A percentile compares a stretch with the other conserved stretches of the same genome.
These are phyloP conservation scores for Philhelius pedissequus DNA, from an alignment of 2,888 invertebrate genomes.

Conservation along the genomic window DNA sequence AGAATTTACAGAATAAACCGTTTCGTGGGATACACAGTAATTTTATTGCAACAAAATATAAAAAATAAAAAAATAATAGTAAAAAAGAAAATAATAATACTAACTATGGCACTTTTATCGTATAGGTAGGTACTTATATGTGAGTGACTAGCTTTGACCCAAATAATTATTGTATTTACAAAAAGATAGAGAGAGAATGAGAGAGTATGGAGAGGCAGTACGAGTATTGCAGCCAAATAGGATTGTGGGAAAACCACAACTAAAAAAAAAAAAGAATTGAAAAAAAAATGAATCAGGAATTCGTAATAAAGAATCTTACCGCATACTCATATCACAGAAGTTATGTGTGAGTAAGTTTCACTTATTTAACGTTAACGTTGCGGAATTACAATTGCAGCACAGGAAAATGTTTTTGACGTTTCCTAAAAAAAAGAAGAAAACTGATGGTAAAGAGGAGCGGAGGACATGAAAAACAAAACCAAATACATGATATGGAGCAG, in stretches of 20 bases:
- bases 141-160: slow-evolving; percentile 78
- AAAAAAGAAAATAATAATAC: slow-evolving; percentile 21
- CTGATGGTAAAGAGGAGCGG: neutral
- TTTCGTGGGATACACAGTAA: slow-evolving; percentile 50
- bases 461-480: slow-evolving; percentile 18
- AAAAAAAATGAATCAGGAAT: slow-evolving; percentile 11
- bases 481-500: slow-evolving; percentile 24
- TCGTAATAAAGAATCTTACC: slow-evolving; percentile 40
- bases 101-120: slow-evolving; percentile 51
- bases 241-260: slow-evolving; percentile 6
- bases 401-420: slow-evolving; percentile 50
- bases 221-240: slow-evolving; percentile 5
- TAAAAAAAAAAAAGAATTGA: neutral
- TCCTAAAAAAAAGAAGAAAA: neutral
- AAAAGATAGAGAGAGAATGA: slow-evolving; percentile 63
- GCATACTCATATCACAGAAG: slow-evolving; percentile 31
- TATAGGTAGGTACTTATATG: slow-evolving; percentile 74
- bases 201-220: neutral
- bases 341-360: slow-evolving; percentile 44
- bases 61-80: neutral
- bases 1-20: slow-evolving; percentile 47
- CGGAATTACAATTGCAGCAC: slow-evolving; percentile 49
- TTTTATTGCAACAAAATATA: slow-evolving; percentile 20
- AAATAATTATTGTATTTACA: slow-evolving; percentile 73
- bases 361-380: slow-evolving; percentile 52